phyloP scores from a whole-genome alignment of 2,113 vertebrate genomes.

The Tautogolabrus adspersus region DNA sequence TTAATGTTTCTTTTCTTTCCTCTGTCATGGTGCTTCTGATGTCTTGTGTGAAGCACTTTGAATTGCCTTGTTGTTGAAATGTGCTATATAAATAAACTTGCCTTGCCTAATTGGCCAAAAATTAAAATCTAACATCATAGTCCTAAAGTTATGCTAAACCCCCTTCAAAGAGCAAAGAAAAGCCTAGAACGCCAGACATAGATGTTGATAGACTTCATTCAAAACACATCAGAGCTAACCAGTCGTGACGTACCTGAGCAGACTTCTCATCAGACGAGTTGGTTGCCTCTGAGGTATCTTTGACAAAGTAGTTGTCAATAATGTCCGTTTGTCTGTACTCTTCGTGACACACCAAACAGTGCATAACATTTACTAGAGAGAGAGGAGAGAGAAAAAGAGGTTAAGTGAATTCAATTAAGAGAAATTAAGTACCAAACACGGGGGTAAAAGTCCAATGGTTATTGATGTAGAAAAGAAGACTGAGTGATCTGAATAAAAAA shows the following conservation, averaged over 20 bases:
- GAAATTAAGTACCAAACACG: neutral
- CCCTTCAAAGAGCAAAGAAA: neutral
- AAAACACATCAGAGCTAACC: neutral
- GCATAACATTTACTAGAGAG: slow-evolving; percentile 92
- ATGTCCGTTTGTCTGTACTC: slow-evolving; percentile 98
- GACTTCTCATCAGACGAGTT: slow-evolving; percentile 93
- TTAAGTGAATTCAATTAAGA: neutral
- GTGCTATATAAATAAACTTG: no score
- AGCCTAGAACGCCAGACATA: neutral
- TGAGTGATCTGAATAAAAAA: neutral
- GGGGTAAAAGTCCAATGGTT: neutral
- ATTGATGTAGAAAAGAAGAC: neutral
- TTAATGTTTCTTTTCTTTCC: no score
- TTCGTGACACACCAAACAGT: slow-evolving; percentile 93
- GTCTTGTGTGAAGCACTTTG: no score
- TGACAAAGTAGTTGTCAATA: slow-evolving; percentile 98
- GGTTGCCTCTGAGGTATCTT: slow-evolving; percentile 92
- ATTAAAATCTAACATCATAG: neutral
- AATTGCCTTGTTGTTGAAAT: no score
- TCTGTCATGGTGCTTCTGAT: no score
- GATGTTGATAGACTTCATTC: neutral
- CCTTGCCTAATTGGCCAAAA: no score
- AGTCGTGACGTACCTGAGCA: slow-evolving; percentile 86
- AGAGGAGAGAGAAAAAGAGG: slow-evolving; percentile 2
- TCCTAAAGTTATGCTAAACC: neutral